Evolutionary conservation across 1,140 invertebrate genomes (phyloP).

Genomic region (Micrasema longulum): DNA sequence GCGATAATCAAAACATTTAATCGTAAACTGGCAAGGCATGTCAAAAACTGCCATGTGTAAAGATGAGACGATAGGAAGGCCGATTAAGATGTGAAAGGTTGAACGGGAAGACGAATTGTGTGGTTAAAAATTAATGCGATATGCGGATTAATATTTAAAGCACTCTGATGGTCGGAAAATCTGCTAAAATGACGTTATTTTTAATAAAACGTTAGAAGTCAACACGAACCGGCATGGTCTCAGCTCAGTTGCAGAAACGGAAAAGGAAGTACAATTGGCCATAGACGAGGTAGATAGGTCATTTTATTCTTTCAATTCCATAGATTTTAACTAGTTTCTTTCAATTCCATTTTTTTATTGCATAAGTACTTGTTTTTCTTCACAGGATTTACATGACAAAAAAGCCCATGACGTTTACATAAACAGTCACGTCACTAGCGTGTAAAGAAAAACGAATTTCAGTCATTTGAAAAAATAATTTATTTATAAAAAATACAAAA

Average conservation of each 20-base stretch:
- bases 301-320: constrained; percentile 54
- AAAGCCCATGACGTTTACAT: no score
- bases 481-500: no score
- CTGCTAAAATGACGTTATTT: constrained; percentile 29
- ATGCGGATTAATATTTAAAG: constrained; percentile 19
- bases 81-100: background rate
- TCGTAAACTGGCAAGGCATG: constrained; percentile 49
- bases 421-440: no score
- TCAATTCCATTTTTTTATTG: no score
- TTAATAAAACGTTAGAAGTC: constrained; percentile 46
- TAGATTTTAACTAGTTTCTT: no score
- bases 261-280: constrained; percentile 63
- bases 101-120: background rate
- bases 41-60: constrained; percentile 66
- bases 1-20: constrained; percentile 11
- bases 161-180: background rate
- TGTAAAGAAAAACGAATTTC: no score
- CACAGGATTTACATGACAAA: no score
- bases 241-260: constrained; percentile 69
- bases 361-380: no score
- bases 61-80: constrained; percentile 56
- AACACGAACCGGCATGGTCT: constrained; percentile 69
- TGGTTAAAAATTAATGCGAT: background rate
- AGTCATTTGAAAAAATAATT: no score
- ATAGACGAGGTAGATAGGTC: constrained; percentile 18